Evolutionary conservation across 37 sponge, comb jelly and placozoan genomes (phyloP), one percentile per base, ranked within the genome.

Genomic region (Petrosia ficiformis): DNA sequence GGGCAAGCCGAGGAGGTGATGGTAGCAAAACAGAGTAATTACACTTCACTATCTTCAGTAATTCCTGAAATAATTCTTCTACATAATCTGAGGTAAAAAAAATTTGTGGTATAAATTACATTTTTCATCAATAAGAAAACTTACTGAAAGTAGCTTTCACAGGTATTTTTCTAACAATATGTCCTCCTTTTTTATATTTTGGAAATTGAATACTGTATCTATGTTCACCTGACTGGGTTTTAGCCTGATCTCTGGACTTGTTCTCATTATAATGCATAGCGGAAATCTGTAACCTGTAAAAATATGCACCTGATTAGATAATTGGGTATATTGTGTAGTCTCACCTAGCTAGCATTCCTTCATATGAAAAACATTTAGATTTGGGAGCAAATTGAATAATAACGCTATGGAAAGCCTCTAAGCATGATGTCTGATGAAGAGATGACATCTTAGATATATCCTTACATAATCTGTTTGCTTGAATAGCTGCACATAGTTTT

Each of bases 331-430:
- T 48, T 14, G 10, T 31, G 24, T n/a, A 54, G 14, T 11, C 37
- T 22, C 48, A 79, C 80, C 80, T 77, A 42, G 36, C 25, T 25
- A 42, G 58, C 80, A n/a, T n/a, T n/a, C n/a, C n/a, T n/a, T n/a
- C n/a, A n/a, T n/a, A n/a, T n/a, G n/a, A n/a, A n/a, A n/a, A 79
- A 38, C 72, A 71, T 22, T 40, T 48, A 0, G 65, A 80, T 54
- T 80, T 80, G 36, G 73, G 82, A n/a, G n/a, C n/a, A n/a, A n/a
- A n/a, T n/a, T n/a, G n/a, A n/a, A n/a, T n/a, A n/a, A n/a, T n/a
- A n/a, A 79, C 80, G 57, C 75, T 78, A 19, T 78, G 79, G 40
- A 78, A 78, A 44, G 79, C 37, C 25, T 78, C n/a, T n/a, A n/a
- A n/a, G n/a, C n/a, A n/a, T n/a, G n/a, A n/a, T n/a, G n/a, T n/a